These are phyloP conservation scores for Oophaga sylvatica DNA, from an alignment of 2,797 vertebrate genomes.

Conservation along the genomic window DNA sequence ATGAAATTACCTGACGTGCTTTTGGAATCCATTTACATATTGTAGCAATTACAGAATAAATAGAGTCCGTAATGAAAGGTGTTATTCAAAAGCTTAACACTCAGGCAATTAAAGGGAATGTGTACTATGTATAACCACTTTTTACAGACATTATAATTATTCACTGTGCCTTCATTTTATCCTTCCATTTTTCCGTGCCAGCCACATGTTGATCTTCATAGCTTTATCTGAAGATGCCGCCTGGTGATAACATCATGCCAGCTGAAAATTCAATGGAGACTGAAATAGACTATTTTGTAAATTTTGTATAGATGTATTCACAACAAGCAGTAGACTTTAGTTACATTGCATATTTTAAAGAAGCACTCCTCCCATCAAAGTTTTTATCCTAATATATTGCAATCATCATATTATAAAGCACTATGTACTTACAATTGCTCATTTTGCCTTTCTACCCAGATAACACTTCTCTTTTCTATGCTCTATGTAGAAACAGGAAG, in stretches of 20 bases:
- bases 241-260: slow-evolving; percentile 23
- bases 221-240: slow-evolving; percentile 17
- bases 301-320: background rate
- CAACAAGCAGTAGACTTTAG: background rate
- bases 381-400: too few species aligned
- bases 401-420: too few species aligned
- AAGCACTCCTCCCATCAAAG: too few species aligned
- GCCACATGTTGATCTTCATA: slow-evolving; percentile 38
- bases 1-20: slow-evolving; percentile 62
- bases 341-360: background rate
- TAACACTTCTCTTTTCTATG: too few species aligned
- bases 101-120: slow-evolving; percentile 61
- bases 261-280: background rate
- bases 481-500: too few species aligned
- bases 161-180: slow-evolving; percentile 51
- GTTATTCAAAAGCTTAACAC: slow-evolving; percentile 63
- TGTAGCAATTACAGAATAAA: slow-evolving; percentile 58
- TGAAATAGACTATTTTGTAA: background rate
- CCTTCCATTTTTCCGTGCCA: slow-evolving; percentile 41
- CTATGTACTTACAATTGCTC: too few species aligned
- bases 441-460: too few species aligned
- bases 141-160: slow-evolving; percentile 62
- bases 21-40: slow-evolving; percentile 59
- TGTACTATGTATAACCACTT: slow-evolving; percentile 54
- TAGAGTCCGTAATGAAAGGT: slow-evolving; percentile 59